Percentiles rank a stretch among this genome's conserved stretches.
Conservation (phyloP, 1,140 invertebrate genomes). For the Achroia grisella region DNA sequence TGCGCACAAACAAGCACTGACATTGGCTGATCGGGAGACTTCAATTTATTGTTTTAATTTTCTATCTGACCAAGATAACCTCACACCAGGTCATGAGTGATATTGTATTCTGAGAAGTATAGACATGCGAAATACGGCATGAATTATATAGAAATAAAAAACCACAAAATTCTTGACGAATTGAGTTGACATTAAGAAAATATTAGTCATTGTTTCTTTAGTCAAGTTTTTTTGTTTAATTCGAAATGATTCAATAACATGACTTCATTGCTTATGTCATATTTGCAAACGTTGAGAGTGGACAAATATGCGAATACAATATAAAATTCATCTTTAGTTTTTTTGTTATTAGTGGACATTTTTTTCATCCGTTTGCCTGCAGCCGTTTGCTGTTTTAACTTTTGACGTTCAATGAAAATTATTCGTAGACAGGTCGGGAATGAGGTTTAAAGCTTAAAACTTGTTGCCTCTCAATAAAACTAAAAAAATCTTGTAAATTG, state of each 20-base stretch:
- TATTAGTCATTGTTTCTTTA: too few species aligned
- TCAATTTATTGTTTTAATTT: constrained; percentile 60
- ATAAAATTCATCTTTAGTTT: too few species aligned
- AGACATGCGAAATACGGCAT: constrained; percentile 32
- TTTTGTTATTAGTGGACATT: too few species aligned
- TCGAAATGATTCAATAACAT: background rate
- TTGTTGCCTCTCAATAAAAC: too few species aligned
- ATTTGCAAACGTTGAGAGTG: too few species aligned
- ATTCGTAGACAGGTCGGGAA: too few species aligned
- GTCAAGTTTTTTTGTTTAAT: background rate
- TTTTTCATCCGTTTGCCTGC: too few species aligned
- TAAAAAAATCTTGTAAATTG: too few species aligned
- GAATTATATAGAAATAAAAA: constrained; percentile 8
- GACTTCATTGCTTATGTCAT: background rate
- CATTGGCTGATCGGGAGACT: constrained; percentile 29
- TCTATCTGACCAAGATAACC: constrained; percentile 57
- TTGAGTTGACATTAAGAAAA: background rate
- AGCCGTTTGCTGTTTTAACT: too few species aligned
- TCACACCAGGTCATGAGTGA: constrained; percentile 36
- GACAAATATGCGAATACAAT: too few species aligned
- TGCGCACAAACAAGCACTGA: constrained; percentile 29
- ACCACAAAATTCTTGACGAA: constrained; percentile 17
- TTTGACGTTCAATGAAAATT: too few species aligned
- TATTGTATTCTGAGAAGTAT: constrained; percentile 52
- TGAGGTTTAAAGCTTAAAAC: too few species aligned